These are phyloP conservation scores for Sphaerophoria taeniata DNA, from an alignment of 2,888 invertebrate genomes.

Conservation along the genomic window DNA sequence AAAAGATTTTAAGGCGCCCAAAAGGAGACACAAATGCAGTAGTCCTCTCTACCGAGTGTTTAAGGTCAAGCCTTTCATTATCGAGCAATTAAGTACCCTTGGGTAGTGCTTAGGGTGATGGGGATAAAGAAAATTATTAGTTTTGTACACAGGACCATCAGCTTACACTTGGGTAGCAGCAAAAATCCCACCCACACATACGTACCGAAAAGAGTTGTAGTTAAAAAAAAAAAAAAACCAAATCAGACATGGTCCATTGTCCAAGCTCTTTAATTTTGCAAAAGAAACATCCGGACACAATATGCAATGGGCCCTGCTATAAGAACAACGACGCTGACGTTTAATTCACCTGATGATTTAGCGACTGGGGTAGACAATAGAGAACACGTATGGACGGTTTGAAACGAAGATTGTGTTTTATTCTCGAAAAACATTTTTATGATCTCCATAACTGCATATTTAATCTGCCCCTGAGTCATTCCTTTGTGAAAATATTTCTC, in stretches of 20 bases:
- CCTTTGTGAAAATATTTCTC: not conserved
- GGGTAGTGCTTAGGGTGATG: conserved; percentile 15
- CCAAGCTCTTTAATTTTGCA: not conserved
- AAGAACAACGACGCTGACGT: not conserved
- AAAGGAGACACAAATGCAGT: conserved; percentile 48
- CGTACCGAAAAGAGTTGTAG: conserved; percentile 24
- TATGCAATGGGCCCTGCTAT: not conserved
- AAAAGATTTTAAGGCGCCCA: not conserved
- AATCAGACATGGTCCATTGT: conserved; percentile 12
- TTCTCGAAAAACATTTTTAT: no score
- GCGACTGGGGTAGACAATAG: no score
- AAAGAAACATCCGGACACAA: not conserved
- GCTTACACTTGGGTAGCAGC: not conserved
- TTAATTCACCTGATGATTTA: no score
- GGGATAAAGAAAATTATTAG: conserved; percentile 69
- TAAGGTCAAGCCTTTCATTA: conserved; percentile 72
- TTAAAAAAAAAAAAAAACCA: not conserved
- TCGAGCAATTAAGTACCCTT: conserved; percentile 64
- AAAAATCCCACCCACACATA: not conserved
- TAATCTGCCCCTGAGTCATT: not conserved
- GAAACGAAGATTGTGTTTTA: no score
- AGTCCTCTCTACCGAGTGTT: conserved; percentile 25
- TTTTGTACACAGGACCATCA: conserved; percentile 43
- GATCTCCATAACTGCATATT: not conserved
- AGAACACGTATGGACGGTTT: no score